These are phyloP conservation scores for Sminthopsis crassicaudata DNA, from an alignment of 2,113 vertebrate species.

Conservation along the genomic window DNA sequence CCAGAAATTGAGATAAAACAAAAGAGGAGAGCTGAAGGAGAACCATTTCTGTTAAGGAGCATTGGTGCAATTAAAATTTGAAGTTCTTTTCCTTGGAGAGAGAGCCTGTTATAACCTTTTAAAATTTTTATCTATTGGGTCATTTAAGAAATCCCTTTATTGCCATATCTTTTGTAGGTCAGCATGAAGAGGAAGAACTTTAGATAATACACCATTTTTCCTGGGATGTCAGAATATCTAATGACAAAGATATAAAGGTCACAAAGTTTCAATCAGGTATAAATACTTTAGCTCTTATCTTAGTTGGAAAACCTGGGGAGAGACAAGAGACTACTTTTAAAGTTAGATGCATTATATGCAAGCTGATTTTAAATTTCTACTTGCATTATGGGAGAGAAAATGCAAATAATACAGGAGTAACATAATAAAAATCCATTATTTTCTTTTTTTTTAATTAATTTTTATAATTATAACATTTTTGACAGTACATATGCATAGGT, in stretches of 20 bases:
- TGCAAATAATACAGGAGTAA: background rate
- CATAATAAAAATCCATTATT: background rate
- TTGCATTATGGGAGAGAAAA: background rate
- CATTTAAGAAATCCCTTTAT: conserved; percentile 68
- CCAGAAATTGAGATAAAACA: conserved; percentile 34
- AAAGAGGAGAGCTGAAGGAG: conserved; percentile 5
- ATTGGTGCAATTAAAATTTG: conserved; percentile 63
- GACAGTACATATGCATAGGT: too few relatives aligned
- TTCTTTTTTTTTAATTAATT: too few relatives aligned
- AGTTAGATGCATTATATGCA: background rate
- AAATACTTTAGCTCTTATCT: background rate
- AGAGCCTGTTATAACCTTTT: conserved; percentile 30
- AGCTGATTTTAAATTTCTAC: background rate
- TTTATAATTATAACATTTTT: too few relatives aligned
- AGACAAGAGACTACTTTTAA: background rate
- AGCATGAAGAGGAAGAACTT: conserved; percentile 44
- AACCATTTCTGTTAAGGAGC: conserved; percentile 40
- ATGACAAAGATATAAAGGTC: conserved; percentile 56
- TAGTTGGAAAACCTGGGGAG: too few relatives aligned
- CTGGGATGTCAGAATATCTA: conserved; percentile 14
- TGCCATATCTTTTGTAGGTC: conserved; percentile 46
- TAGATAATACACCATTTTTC: background rate
- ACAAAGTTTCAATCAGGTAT: conserved; percentile 45
- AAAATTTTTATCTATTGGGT: conserved; percentile 65
- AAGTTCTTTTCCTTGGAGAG: conserved; percentile 37